Evolutionary conservation across 1,140 invertebrate genomes (phyloP).

Genomic region (Drosophila guanche): DNA sequence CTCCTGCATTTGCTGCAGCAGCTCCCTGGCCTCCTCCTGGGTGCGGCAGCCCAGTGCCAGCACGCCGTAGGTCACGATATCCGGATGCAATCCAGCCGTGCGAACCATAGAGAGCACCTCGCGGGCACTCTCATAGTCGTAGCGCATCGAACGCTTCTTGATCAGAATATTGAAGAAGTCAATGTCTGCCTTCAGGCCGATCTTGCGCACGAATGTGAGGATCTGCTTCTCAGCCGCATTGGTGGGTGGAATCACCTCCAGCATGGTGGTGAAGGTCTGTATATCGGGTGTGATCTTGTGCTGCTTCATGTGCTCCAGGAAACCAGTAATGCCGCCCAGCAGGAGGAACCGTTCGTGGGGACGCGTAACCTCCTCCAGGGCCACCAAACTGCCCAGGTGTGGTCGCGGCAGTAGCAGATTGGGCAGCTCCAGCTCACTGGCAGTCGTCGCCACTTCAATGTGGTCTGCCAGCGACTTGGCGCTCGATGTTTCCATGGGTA

Average conservation of each 20-base stretch:
- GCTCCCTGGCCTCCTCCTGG: conserved; percentile 85
- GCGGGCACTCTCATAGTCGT: conserved; percentile 87
- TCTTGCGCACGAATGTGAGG: conserved; percentile 85
- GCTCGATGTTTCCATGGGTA: not conserved
- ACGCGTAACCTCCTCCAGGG: conserved; percentile 85
- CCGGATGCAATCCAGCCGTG: conserved; percentile 86
- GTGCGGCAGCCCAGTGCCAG: conserved; percentile 90
- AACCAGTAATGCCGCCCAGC: conserved; percentile 91
- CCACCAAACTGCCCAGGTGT: conserved; percentile 85
- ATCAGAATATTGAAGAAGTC: conserved; percentile 95
- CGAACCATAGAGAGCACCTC: conserved; percentile 87
- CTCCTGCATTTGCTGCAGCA: conserved; percentile 89
- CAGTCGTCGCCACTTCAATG: conserved; percentile 30
- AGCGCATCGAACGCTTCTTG: conserved; percentile 88
- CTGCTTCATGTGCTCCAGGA: conserved; percentile 89
- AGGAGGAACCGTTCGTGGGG: conserved; percentile 89
- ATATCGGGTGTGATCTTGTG: conserved; percentile 89
- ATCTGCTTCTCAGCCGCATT: conserved; percentile 87
- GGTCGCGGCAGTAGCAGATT: conserved; percentile 86
- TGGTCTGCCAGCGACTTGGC: conserved; percentile 2
- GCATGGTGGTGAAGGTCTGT: conserved; percentile 90
- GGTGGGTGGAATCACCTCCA: conserved; percentile 89
- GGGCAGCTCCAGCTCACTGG: conserved; percentile 76
- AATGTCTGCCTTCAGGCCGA: conserved; percentile 88
- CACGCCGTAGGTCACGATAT: conserved; percentile 93